Evolutionary conservation across 1,140 invertebrate species (phyloP), one percentile per base, ranked within the genome.

Genomic region (Aricia agestis): DNA sequence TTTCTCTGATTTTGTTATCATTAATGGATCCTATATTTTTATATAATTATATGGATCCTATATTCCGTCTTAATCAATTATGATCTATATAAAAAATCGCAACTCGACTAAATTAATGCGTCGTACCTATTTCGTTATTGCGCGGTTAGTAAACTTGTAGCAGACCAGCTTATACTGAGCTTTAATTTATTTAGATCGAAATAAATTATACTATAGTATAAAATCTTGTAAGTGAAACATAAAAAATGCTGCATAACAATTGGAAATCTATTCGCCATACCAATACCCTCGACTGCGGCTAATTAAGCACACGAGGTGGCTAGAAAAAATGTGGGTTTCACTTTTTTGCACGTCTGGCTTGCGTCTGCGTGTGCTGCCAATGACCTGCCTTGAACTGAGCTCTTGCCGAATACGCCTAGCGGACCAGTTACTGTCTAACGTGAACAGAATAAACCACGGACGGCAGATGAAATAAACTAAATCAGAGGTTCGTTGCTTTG

Each of bases 281-380:
- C 5, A 18, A 5, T 18, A 17, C 6, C 58, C 59, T 19, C n/a
- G 18, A 18, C 59, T 19, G 19, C 18, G 59, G 18, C 19, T 25
- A 19, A 63, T 63, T 63, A 69, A 69, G 58, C 58, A 18, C 57
- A 71, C 78, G 76, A 76, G 80, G 78, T 82, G 80, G 78, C 73
- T 77, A 81, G 76, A 80, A 84, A 85, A 86, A 87, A 80, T 77
- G 78, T 80, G 79, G 80, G 83, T 89, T 89, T 88, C 85, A 89
- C 86, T 91, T 91, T 90, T 91, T 91, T 91, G 87, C 72, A 71
- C 82, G 89, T 91, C 89, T 91, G 83, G 86, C 74, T 76, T 72
- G 74, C 74, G 88, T 90, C 88, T 90, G 84, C 76, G 81, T 82
- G 77, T 80, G 79, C 81, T 80, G 86, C 80, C 86, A 87, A 84